Conservation (phyloP, 1,140 invertebrate genomes). For the Epicauta chinensis region DNA sequence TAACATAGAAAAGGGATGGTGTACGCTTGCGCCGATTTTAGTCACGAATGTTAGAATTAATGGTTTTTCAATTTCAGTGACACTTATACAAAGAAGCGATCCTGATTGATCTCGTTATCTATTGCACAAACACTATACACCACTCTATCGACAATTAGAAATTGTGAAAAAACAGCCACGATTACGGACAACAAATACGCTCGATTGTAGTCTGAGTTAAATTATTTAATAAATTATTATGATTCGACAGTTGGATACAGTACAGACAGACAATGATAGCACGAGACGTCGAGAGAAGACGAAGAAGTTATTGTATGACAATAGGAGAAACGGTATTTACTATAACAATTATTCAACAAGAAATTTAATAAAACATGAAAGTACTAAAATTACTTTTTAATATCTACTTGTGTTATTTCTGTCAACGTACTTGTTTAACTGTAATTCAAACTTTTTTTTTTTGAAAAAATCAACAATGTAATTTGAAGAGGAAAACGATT, state of each 20-base stretch:
- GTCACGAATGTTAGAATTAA: conserved; percentile 34
- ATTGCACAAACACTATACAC: too few relatives aligned
- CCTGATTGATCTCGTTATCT: conserved; percentile 17
- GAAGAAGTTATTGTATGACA: not conserved
- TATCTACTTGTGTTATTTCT: conserved; percentile 6
- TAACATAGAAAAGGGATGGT: conserved; percentile 14
- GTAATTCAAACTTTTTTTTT: conserved; percentile 9
- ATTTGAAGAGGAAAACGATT: conserved; percentile 17
- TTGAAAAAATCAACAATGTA: conserved; percentile 15
- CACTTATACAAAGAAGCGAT: conserved; percentile 18
- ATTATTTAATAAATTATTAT: too few relatives aligned
- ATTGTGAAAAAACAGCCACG: too few relatives aligned
- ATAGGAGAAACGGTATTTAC: conserved; percentile 4
- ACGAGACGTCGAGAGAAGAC: too few relatives aligned
- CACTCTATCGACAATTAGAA: too few relatives aligned
- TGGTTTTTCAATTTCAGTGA: conserved; percentile 35
- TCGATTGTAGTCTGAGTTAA: too few relatives aligned
- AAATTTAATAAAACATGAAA: conserved; percentile 16
- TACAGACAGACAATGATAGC: too few relatives aligned
- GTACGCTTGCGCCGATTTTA: conserved; percentile 29
- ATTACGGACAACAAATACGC: too few relatives aligned
- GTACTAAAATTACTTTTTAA: conserved; percentile 18
- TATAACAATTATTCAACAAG: conserved; percentile 11
- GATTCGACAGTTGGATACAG: too few relatives aligned
- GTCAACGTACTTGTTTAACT: conserved; percentile 15